Evolutionary conservation across 2,888 invertebrate species (phyloP).

Genomic region (Drosophila seclusa): DNA sequence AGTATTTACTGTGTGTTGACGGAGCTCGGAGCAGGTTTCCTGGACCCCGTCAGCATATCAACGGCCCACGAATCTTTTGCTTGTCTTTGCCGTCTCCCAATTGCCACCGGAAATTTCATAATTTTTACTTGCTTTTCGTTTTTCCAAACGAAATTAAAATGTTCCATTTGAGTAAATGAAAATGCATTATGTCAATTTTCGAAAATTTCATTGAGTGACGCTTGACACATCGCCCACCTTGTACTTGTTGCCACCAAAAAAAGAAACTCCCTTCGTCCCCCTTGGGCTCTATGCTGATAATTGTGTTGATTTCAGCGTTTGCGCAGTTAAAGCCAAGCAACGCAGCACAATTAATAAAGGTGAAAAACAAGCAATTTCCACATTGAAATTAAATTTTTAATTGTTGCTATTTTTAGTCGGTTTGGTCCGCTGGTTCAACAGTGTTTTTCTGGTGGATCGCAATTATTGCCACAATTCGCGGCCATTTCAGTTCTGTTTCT

Average conservation of each 20-base stretch:
- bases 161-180: slow-evolving; percentile 73
- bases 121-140: slow-evolving; percentile 46
- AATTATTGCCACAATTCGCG: slow-evolving; percentile 69
- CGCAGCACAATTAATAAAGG: slow-evolving; percentile 55
- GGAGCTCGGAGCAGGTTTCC: slow-evolving; percentile 43
- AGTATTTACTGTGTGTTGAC: slow-evolving; percentile 14
- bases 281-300: slow-evolving; percentile 27
- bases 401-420: slow-evolving; percentile 19
- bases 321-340: slow-evolving; percentile 34
- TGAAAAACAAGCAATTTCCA: slow-evolving; percentile 37
- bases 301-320: slow-evolving; percentile 61
- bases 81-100: slow-evolving; percentile 18
- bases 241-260: not conserved
- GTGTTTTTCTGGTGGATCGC: slow-evolving; percentile 33
- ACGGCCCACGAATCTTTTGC: slow-evolving; percentile 51
- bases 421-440: slow-evolving; percentile 13
- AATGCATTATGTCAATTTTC: slow-evolving; percentile 71
- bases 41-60: no score
- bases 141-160: slow-evolving; percentile 60
- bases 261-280: slow-evolving; percentile 1
- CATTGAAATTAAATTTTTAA: slow-evolving; percentile 37
- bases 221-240: slow-evolving; percentile 56
- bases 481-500: slow-evolving; percentile 66
- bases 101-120: slow-evolving; percentile 77
- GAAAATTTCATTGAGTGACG: slow-evolving; percentile 73